Evolutionary conservation across 1,140 invertebrate genomes (phyloP), one percentile per base, ranked within the genome.

Genomic region (Delia radicum): DNA sequence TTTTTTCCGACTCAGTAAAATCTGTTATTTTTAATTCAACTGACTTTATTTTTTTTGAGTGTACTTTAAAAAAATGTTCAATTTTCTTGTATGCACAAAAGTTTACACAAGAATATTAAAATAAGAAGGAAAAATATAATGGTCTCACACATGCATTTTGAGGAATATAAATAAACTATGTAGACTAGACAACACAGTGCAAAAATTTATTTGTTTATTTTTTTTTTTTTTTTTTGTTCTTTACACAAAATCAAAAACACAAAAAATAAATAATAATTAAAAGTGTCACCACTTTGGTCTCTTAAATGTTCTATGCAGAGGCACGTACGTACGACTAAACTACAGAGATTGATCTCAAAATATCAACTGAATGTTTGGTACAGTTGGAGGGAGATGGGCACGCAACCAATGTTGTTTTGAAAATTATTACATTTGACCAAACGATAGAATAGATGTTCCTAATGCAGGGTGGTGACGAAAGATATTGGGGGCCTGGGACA

Each of bases 221-320:
- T 2, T n/a, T 31, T 18, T 55, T 55, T 55, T 69, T 69, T 31
- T 67, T 67, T 33, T 67, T 27, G 10, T 65, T 65, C 18, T 65
- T 29, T 28, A 29, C 65, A 31, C 27, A 67, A 67, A 21, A 67
- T 3, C 18, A 18, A 33, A 5, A n/a, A n/a, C n/a, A n/a, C n/a
- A n/a, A 24, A 18, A 69, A 69, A 55, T 55, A 55, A 69, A 69
- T 69, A 69, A 69, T 69, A 69, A 69, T 69, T 69, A 69, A 69
- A 69, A 69, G 65, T 69, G 65, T 69, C 65, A 33, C 65, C 65
- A 37, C n/a, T 69, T 55, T 67, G 63, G 63, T 21, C 29, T 37
- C 27, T 69, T 5, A 33, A 27, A 63, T 37, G 29, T 13, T 37
- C n/a, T n/a, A n/a, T 42, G 37, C 37, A 42, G n/a, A n/a, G n/a